These are phyloP conservation scores for Cebus imitator DNA, from an alignment of 2,113 vertebrate genomes.

Conservation along the genomic window DNA sequence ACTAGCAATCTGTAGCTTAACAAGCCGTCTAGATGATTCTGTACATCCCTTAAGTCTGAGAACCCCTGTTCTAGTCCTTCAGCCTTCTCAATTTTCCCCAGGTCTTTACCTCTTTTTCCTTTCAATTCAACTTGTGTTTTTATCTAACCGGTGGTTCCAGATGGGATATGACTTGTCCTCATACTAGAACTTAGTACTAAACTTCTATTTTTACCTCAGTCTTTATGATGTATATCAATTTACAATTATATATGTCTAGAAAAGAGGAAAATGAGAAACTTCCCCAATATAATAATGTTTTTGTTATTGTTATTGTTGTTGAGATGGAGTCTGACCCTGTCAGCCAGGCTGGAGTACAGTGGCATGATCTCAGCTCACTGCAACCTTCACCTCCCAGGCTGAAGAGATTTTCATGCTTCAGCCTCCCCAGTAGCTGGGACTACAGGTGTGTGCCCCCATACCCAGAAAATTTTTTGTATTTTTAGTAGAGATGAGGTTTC, in stretches of 20 bases:
- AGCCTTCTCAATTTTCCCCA: background rate
- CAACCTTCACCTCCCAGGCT: no score
- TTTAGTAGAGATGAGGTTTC: no score
- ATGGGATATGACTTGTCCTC: background rate
- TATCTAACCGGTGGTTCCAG: background rate
- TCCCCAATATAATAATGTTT: constrained; percentile 1
- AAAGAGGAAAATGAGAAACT: background rate
- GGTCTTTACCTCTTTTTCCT: background rate
- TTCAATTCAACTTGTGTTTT: background rate
- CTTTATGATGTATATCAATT: background rate
- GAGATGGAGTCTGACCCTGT: no score
- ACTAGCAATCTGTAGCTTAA: background rate
- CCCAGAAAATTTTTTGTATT: no score
- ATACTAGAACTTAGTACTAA: background rate
- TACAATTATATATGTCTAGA: background rate
- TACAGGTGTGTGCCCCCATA: no score
- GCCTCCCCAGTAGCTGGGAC: no score
- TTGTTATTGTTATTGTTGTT: no score
- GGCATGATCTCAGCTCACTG: no score
- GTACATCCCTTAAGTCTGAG: background rate
- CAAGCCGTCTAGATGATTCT: background rate
- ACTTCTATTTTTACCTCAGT: background rate
- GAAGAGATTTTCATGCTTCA: no score
- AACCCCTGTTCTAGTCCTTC: background rate
- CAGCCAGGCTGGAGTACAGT: no score